These are phyloP conservation scores for Chrysolina haemoptera DNA, from an alignment of 2,888 invertebrate species.

Conservation along the genomic window DNA sequence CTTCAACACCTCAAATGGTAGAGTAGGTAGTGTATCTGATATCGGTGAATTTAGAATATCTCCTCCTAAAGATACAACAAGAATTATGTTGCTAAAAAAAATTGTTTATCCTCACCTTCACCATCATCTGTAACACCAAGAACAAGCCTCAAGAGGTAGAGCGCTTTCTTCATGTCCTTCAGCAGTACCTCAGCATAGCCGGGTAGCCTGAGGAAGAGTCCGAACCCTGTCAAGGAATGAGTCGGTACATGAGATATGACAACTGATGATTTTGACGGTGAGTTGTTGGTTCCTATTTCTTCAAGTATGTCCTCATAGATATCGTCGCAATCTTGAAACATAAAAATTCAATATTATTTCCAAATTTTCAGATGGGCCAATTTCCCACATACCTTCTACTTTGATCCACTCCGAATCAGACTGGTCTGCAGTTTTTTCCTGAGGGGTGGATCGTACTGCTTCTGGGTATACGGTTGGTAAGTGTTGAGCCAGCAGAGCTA, in stretches of 20 bases:
- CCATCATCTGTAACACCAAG: constrained; percentile 94
- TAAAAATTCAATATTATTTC: constrained; percentile 16
- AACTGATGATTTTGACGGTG: constrained; percentile 71
- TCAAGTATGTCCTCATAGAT: constrained; percentile 75
- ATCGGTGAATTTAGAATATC: constrained; percentile 82
- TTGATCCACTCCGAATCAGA: constrained; percentile 71
- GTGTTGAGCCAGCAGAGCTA: constrained; percentile 90
- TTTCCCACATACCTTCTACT: constrained; percentile 66
- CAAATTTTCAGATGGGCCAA: no score
- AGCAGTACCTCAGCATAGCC: constrained; percentile 93
- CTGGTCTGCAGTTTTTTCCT: constrained; percentile 74
- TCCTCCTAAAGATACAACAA: constrained; percentile 65
- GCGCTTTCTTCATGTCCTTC: constrained; percentile 86
- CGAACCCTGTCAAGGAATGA: constrained; percentile 93
- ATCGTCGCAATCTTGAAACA: constrained; percentile 73
- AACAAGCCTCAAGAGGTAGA: constrained; percentile 87
- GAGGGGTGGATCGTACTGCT: constrained; percentile 71
- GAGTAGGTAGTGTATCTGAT: constrained; percentile 78
- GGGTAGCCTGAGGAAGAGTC: constrained; percentile 88
- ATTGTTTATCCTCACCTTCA: constrained; percentile 76
- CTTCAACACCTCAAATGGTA: constrained; percentile 86
- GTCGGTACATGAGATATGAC: constrained; percentile 83
- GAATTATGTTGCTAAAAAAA: no score
- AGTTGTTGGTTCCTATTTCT: constrained; percentile 71
- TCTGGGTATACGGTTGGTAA: constrained; percentile 92